phyloP scores from a whole-genome alignment of 2,113 vertebrate genomes.

The Rynchops niger region DNA sequence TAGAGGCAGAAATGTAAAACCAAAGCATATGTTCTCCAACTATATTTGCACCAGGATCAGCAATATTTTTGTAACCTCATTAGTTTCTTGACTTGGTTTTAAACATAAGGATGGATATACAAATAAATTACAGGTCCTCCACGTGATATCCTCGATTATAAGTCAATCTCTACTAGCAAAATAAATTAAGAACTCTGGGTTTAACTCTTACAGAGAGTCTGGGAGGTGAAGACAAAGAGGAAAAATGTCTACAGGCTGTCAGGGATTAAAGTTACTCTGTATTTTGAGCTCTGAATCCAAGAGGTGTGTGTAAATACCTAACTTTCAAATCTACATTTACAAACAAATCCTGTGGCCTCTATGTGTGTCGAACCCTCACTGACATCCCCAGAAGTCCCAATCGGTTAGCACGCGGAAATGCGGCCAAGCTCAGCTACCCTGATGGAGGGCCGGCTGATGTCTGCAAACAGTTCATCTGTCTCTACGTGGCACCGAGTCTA shows the following conservation, averaged over 20 bases:
- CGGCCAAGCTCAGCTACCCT: background rate
- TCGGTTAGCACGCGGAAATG: accelerated
- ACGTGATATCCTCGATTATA: background rate
- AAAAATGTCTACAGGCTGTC: background rate
- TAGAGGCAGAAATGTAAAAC: slow-evolving; percentile 56
- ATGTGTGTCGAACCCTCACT: accelerated
- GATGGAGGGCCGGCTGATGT: background rate
- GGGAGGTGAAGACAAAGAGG: background rate
- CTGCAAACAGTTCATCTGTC: background rate
- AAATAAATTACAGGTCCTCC: background rate
- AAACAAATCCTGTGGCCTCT: background rate
- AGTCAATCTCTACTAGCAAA: background rate
- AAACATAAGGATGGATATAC: slow-evolving; percentile 1
- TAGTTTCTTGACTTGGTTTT: slow-evolving; percentile 24
- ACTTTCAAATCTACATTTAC: background rate
- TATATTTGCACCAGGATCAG: slow-evolving; percentile 42
- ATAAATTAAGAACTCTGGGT: background rate
- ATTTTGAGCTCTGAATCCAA: background rate
- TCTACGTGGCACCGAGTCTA: background rate
- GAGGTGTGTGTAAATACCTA: background rate
- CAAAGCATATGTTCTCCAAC: slow-evolving; percentile 40
- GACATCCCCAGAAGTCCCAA: background rate
- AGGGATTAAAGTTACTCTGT: background rate
- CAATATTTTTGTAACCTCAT: slow-evolving; percentile 47
- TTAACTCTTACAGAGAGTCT: background rate